Conservation (phyloP, 1,140 invertebrate genomes). For the Catajapyx aquilonaris region DNA sequence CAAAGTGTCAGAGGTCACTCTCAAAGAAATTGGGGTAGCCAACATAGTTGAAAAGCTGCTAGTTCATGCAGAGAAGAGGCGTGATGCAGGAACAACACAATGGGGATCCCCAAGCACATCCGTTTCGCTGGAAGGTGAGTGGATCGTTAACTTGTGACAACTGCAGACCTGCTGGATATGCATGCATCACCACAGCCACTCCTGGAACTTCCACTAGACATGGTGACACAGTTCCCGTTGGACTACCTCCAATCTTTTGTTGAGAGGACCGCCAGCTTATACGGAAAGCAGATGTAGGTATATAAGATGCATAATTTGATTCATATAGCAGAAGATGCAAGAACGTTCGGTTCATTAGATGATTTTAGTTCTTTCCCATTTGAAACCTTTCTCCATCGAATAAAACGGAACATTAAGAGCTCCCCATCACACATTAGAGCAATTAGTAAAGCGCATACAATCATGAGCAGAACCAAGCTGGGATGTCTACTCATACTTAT, state of each 20-base stretch:
- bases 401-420: conserved; percentile 5
- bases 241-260: conserved; percentile 14
- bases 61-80: too few relatives aligned
- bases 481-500: too few relatives aligned
- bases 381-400: conserved; percentile 8
- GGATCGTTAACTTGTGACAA: too few relatives aligned
- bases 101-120: too few relatives aligned
- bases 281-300: conserved; percentile 3
- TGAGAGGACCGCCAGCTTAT: conserved; percentile 5
- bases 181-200: too few relatives aligned
- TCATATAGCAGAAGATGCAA: conserved; percentile 8
- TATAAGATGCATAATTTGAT: conserved; percentile 10
- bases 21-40: too few relatives aligned
- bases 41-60: too few relatives aligned
- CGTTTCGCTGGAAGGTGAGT: too few relatives aligned
- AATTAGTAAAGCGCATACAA: neutral
- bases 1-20: too few relatives aligned
- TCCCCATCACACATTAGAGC: neutral
- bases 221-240: conserved; percentile 1
- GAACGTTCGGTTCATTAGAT: conserved; percentile 4
- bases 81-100: too few relatives aligned
- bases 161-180: too few relatives aligned
- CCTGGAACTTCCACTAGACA: neutral
- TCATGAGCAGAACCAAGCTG: too few relatives aligned
- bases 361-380: conserved; percentile 6